These are phyloP conservation scores for Ypsolopha sequella DNA, from an alignment of 2,888 invertebrate genomes.

Conservation along the genomic window DNA sequence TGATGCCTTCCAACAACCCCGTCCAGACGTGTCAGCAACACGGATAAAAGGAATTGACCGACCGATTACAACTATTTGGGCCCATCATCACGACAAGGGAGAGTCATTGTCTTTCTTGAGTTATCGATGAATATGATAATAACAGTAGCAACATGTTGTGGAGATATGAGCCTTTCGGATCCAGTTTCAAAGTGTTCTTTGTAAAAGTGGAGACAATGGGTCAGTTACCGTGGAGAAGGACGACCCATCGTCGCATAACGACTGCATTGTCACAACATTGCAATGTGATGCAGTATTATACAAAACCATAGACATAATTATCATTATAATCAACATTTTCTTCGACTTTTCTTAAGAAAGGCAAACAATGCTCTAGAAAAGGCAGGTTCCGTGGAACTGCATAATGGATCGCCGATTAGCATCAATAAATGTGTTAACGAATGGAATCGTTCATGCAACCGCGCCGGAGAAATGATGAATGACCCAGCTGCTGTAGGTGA, in stretches of 20 bases:
- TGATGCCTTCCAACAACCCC: constrained; percentile 12
- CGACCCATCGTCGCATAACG: constrained; percentile 54
- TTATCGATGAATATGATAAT: background rate
- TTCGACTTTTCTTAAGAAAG: background rate
- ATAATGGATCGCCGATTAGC: constrained; percentile 1
- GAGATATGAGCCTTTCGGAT: constrained; percentile 47
- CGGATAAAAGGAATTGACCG: constrained; percentile 23
- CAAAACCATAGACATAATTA: constrained; percentile 7
- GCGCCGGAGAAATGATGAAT: background rate
- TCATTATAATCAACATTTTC: background rate
- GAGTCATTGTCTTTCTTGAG: background rate
- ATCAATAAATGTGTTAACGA: constrained; percentile 1
- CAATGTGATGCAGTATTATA: constrained; percentile 27
- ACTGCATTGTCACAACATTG: constrained; percentile 31
- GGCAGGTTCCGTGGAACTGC: background rate
- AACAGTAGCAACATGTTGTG: background rate
- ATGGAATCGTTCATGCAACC: background rate
- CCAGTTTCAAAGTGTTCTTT: constrained; percentile 61
- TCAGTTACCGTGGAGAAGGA: constrained; percentile 61
- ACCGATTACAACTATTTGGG: constrained; percentile 1
- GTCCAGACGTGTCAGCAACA: constrained; percentile 24
- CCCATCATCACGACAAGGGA: background rate
- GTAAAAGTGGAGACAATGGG: constrained; percentile 48
- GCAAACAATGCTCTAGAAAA: background rate
- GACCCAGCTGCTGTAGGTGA: background rate